These are phyloP conservation scores for Rhynchophorus ferrugineus DNA, from an alignment of 1,140 invertebrate genomes.

Conservation along the genomic window DNA sequence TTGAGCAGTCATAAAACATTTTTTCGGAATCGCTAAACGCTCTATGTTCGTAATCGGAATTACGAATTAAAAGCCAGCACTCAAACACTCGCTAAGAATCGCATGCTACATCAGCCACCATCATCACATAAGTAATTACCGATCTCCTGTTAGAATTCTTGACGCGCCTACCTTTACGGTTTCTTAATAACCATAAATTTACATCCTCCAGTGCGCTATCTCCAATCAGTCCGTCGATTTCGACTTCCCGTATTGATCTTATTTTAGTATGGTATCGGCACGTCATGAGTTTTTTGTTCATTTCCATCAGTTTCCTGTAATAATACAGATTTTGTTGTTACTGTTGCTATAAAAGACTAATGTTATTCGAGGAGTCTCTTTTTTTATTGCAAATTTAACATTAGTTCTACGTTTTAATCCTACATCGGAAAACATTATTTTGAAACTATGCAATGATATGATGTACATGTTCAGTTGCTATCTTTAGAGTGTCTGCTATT, in stretches of 20 bases:
- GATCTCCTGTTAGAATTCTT: background rate
- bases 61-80: too few relatives aligned
- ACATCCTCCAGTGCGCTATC: conserved; percentile 3
- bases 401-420: too few relatives aligned
- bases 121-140: background rate
- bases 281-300: background rate
- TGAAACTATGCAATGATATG: too few relatives aligned
- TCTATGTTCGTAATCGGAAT: too few relatives aligned
- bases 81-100: background rate
- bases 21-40: too few relatives aligned
- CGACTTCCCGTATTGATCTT: conserved; percentile 1
- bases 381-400: too few relatives aligned
- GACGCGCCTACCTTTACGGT: background rate
- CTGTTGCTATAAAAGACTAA: too few relatives aligned
- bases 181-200: conserved; percentile 5
- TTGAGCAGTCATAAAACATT: too few relatives aligned
- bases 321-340: background rate
- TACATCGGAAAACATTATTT: too few relatives aligned
- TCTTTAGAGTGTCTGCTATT: too few relatives aligned
- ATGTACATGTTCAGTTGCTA: too few relatives aligned
- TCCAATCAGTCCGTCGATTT: conserved; percentile 1
- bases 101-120: background rate
- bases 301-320: background rate
- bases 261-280: background rate
- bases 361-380: too few relatives aligned